Conservation (phyloP, 2,888 invertebrate species). For the Mylabris sibirica region DNA sequence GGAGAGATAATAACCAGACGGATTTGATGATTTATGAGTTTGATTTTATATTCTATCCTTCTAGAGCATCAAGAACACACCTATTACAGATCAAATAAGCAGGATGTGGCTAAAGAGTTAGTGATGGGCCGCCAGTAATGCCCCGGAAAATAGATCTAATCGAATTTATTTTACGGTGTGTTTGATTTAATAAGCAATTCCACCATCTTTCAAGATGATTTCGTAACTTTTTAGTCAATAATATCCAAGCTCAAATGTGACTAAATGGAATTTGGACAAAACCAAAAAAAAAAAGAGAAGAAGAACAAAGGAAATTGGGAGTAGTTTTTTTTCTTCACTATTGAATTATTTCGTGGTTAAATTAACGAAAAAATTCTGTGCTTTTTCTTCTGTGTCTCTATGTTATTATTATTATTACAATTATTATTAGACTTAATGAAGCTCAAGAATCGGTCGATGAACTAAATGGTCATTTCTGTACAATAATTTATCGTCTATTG, state of each 20-base stretch:
- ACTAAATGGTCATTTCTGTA: constrained; percentile 1
- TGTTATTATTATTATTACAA: neutral
- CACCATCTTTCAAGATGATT: constrained; percentile 13
- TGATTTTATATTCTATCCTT: neutral
- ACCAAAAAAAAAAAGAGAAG: neutral
- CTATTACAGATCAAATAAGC: constrained; percentile 16
- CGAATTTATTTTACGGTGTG: constrained; percentile 23
- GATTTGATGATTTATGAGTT: neutral
- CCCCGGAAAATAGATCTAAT: constrained; percentile 23
- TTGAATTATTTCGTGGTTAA: neutral
- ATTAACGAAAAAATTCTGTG: neutral
- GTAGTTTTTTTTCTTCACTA: neutral
- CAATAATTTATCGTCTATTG: neutral
- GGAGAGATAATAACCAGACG: no score
- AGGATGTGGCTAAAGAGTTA: constrained; percentile 23
- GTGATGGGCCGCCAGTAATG: constrained; percentile 14
- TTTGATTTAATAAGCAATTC: constrained; percentile 8
- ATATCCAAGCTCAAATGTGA: constrained; percentile 17
- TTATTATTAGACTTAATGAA: neutral
- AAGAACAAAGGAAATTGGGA: neutral
- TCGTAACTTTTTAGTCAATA: constrained; percentile 25
- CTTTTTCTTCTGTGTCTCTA: neutral
- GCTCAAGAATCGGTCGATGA: neutral
- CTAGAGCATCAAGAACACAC: neutral
- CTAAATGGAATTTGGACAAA: neutral